Evolutionary conservation across 2,113 vertebrate genomes (phyloP).

Genomic region (Narcine bancroftii): DNA sequence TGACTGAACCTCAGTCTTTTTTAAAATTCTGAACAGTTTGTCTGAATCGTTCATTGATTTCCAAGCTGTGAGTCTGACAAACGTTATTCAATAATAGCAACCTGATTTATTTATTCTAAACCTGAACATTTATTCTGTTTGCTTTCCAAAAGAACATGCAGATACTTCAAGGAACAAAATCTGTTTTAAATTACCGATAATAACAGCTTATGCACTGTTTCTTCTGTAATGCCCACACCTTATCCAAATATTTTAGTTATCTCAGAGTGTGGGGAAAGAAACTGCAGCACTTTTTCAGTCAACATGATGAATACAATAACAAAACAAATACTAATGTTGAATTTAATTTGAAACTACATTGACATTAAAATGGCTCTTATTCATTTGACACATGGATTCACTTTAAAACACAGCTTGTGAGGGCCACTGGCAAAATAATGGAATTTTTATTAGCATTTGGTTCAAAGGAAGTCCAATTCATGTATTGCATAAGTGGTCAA

Average conservation of each 20-base stretch:
- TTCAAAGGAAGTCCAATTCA: background rate
- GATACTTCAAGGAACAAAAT: background rate
- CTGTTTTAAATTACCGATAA: background rate
- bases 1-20: background rate
- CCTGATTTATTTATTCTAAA: background rate
- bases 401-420: background rate
- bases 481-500: background rate
- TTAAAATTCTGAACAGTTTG: background rate
- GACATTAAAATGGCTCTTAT: background rate
- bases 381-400: background rate
- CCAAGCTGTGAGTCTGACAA: background rate
- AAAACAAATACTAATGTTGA: background rate
- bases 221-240: background rate
- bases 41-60: background rate
- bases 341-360: background rate
- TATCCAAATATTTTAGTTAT: background rate
- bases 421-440: conserved; percentile 10
- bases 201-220: background rate
- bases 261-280: background rate
- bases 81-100: background rate
- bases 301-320: too few species aligned
- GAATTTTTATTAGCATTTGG: background rate
- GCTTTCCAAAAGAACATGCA: background rate
- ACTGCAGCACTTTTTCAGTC: background rate
- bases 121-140: background rate